These are phyloP conservation scores for Hypotaenidia okinawae DNA, from an alignment of 2,797 vertebrate species.

Conservation along the genomic window DNA sequence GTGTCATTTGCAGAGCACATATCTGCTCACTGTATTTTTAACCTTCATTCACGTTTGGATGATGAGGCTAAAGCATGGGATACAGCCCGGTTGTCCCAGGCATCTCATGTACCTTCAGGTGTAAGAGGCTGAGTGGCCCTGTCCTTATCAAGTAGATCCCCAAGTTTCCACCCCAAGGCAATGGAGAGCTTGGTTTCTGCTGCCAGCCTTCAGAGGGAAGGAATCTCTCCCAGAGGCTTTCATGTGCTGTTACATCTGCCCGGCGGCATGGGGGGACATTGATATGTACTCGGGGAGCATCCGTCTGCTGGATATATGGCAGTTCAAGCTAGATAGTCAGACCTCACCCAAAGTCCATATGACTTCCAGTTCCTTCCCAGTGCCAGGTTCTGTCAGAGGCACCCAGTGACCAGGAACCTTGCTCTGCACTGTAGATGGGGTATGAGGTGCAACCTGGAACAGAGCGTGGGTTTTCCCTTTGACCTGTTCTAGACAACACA, in stretches of 20 bases:
- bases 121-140: background rate
- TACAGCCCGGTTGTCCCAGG: background rate
- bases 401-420: background rate
- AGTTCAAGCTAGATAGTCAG: background rate
- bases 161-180: background rate
- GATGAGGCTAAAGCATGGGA: background rate
- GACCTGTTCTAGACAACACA: background rate
- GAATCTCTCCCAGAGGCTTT: background rate
- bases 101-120: background rate
- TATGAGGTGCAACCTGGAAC: background rate
- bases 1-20: background rate
- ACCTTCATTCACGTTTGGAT: background rate
- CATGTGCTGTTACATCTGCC: background rate
- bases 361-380: background rate
- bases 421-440: background rate
- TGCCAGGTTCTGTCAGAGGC: background rate
- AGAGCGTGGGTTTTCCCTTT: background rate
- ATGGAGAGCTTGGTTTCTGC: background rate
- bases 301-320: accelerated
- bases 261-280: accelerated
- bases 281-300: background rate
- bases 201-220: background rate
- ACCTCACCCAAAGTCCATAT: background rate
- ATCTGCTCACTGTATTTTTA: background rate
- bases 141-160: background rate